Evolutionary conservation across 1,140 invertebrate species (phyloP).

Genomic region (Drosophila cardini): DNA sequence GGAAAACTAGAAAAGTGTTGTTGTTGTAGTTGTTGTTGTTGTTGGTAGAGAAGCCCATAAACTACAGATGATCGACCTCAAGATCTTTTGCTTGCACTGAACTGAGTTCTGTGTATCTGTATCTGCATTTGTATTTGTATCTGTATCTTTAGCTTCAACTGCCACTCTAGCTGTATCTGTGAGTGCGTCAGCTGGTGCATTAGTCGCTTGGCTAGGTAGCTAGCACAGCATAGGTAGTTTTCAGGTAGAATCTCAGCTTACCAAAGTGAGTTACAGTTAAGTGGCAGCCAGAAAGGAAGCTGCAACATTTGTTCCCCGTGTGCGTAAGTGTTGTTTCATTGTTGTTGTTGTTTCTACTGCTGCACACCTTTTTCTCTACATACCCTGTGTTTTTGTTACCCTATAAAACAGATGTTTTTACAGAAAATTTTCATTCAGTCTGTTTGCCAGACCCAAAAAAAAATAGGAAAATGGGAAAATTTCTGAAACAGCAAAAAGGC

Average conservation of each 20-base stretch:
- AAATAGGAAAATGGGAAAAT: constrained; percentile 7
- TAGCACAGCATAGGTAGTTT: constrained; percentile 52
- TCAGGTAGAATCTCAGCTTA: constrained; percentile 67
- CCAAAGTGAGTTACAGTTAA: constrained; percentile 79
- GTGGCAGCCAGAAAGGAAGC: constrained; percentile 80
- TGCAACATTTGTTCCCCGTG: constrained; percentile 65
- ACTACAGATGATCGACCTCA: constrained; percentile 83
- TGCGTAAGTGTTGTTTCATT: constrained; percentile 76
- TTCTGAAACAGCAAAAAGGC: constrained; percentile 1
- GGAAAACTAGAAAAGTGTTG: constrained; percentile 22
- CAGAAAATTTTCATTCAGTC: constrained; percentile 53
- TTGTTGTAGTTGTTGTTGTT: constrained; percentile 17
- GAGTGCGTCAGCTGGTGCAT: constrained; percentile 49
- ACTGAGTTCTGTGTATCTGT: constrained; percentile 44
- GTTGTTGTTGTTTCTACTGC: constrained; percentile 39
- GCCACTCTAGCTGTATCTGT: neutral
- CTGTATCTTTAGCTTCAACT: neutral
- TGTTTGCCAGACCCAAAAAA: neutral
- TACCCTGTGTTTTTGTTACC: constrained; percentile 30
- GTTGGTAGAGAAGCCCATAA: constrained; percentile 69
- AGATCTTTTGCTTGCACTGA: constrained; percentile 69
- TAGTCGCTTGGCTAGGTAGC: constrained; percentile 10
- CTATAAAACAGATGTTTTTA: constrained; percentile 71
- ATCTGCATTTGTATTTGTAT: constrained; percentile 9
- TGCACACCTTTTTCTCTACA: constrained; percentile 59